phyloP scores from a whole-genome alignment of 2,113 vertebrate species.

The Xenopus borealis region DNA sequence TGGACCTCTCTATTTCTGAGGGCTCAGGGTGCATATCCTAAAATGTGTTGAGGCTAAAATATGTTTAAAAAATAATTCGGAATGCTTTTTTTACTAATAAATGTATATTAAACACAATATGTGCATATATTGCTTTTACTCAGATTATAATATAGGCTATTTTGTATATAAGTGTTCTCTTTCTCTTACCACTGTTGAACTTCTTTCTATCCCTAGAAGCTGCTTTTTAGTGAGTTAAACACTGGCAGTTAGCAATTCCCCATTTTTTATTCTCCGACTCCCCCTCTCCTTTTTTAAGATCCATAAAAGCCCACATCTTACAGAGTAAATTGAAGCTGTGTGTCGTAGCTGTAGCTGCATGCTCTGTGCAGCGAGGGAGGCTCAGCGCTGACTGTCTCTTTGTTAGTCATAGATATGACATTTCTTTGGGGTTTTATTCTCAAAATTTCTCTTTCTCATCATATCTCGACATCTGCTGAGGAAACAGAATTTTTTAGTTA shows the following conservation, averaged over 20 bases:
- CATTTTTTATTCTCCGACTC: not conserved
- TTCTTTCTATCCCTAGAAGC: not conserved
- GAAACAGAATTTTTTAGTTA: conserved; percentile 65
- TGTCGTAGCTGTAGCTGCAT: conserved; percentile 2
- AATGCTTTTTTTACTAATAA: no score
- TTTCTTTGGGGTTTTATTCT: conserved; percentile 71
- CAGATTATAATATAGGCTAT: no score
- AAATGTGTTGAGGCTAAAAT: no score
- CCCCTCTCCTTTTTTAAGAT: conserved; percentile 14
- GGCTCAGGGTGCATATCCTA: no score
- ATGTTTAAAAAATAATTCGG: no score
- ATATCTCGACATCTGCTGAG: conserved; percentile 70
- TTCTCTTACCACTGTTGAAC: not conserved
- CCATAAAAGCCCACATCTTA: conserved; percentile 15
- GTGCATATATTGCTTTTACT: no score
- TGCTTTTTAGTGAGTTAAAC: not conserved
- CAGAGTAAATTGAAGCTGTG: conserved; percentile 19
- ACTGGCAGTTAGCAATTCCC: conserved; percentile 13
- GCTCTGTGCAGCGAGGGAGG: conserved; percentile 16
- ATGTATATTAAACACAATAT: no score
- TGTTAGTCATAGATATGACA: conserved; percentile 64
- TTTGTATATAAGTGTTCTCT: not conserved
- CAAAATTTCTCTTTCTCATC: conserved; percentile 65
- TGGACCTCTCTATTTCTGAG: no score
- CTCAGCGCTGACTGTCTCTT: conserved; percentile 58